Percentiles rank a stretch among this genome's conserved stretches.
These are phyloP conservation scores for Epizoanthus stellaris DNA, from an alignment of 92 coral and sea anemone species.

Conservation along the genomic window DNA sequence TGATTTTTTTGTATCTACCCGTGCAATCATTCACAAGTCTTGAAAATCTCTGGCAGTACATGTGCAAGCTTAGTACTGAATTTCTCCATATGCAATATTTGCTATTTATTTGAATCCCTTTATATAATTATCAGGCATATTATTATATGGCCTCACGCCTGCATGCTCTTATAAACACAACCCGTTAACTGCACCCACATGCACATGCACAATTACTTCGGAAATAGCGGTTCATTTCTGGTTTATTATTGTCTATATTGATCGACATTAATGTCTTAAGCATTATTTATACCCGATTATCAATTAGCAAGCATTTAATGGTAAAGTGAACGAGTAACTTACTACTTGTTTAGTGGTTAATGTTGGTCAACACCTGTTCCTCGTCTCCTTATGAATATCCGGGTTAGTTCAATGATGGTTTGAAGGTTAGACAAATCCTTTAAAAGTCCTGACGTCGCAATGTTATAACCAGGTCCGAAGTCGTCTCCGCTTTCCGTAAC, in stretches of 20 bases:
- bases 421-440: too few species aligned
- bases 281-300: background rate
- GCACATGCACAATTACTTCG: background rate
- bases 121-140: background rate
- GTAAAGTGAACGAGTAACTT: conserved; percentile 6
- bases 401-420: background rate
- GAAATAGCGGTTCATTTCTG: background rate
- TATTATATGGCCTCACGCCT: background rate
- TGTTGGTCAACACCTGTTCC: conserved; percentile 28
- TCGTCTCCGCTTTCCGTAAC: too few species aligned
- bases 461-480: too few species aligned
- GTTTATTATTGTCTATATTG: background rate
- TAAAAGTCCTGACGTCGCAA: too few species aligned
- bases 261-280: too few species aligned
- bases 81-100: background rate
- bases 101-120: background rate
- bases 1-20: too few species aligned
- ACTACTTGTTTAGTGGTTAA: conserved; percentile 28
- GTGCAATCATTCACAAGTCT: too few species aligned
- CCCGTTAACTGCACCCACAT: background rate
- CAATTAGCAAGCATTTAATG: conserved; percentile 1
- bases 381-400: background rate
- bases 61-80: background rate
- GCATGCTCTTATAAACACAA: background rate
- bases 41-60: background rate